These are phyloP conservation scores for Steatocranus sp. DNA, from an alignment of 2,797 vertebrate genomes.

Conservation along the genomic window DNA sequence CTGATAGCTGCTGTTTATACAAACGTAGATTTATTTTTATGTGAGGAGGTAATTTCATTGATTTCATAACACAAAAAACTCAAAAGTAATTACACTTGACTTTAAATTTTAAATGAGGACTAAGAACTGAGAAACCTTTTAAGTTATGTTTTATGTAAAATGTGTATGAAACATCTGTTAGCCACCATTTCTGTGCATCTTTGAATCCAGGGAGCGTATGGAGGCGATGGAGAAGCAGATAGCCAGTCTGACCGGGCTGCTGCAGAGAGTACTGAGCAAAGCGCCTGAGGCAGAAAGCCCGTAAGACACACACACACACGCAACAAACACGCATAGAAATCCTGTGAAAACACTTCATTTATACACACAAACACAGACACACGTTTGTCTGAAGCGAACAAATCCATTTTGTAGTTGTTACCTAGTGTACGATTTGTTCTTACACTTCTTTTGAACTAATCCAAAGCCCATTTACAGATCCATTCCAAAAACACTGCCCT, in stretches of 20 bases:
- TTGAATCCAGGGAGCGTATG: slow-evolving; percentile 86
- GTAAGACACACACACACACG: slow-evolving; percentile 57
- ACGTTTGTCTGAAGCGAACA: neutral
- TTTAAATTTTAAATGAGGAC: neutral
- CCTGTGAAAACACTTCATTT: neutral
- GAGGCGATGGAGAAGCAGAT: slow-evolving; percentile 99
- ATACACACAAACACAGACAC: neutral
- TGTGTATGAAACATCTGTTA: neutral
- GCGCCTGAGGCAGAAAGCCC: slow-evolving; percentile 85
- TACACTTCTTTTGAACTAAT: neutral
- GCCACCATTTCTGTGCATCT: neutral
- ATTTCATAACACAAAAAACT: neutral
- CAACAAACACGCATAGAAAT: neutral
- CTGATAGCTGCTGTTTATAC: neutral
- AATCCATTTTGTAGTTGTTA: neutral
- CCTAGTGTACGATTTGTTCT: neutral
- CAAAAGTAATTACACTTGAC: fast-evolving
- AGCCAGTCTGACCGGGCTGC: slow-evolving; percentile 92
- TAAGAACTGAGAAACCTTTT: neutral
- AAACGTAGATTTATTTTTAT: neutral
- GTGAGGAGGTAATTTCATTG: neutral
- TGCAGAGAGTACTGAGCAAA: slow-evolving; percentile 91
- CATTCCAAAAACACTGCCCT: neutral
- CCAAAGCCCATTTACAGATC: neutral
- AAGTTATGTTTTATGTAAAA: neutral